A percentile compares a stretch with the other conserved stretches of the same genome.
Conservation (phyloP, 2,113 vertebrate genomes). For the Cyanoramphus novaezelandiae region DNA sequence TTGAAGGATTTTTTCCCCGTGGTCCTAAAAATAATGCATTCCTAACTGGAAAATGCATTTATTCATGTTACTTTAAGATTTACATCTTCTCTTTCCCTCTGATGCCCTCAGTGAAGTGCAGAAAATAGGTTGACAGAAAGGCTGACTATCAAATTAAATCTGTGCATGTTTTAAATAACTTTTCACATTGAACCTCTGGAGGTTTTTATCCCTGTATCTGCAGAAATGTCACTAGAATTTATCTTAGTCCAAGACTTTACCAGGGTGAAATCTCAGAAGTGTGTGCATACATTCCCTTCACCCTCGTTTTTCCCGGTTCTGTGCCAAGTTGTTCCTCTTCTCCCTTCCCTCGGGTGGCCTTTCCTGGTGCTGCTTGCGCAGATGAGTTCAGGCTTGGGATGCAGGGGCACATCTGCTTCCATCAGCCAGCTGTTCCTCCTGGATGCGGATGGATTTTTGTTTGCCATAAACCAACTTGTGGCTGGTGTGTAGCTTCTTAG, state of each 20-base stretch:
- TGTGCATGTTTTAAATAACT: slow-evolving; percentile 56
- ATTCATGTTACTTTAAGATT: neutral
- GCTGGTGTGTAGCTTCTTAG: slow-evolving; percentile 32
- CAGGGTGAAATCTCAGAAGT: neutral
- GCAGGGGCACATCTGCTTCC: neutral
- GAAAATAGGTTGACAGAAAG: slow-evolving; percentile 45
- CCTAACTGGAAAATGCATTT: neutral
- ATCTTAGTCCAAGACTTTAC: slow-evolving; percentile 12
- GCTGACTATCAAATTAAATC: slow-evolving; percentile 34
- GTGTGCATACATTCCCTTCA: neutral
- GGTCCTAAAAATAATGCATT: neutral
- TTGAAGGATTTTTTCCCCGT: neutral
- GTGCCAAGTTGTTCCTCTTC: neutral
- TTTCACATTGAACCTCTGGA: slow-evolving; percentile 21
- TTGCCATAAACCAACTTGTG: neutral
- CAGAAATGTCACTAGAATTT: slow-evolving; percentile 41
- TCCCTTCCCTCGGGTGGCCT: neutral
- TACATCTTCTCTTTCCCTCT: neutral
- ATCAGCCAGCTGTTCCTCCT: neutral
- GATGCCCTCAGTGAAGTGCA: neutral
- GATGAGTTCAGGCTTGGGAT: neutral
- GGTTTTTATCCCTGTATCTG: slow-evolving; percentile 19
- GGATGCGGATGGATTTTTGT: neutral
- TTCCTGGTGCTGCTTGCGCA: neutral
- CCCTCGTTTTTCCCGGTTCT: neutral